phyloP scores from a whole-genome alignment of 2,113 vertebrate species.

The Gavialis gangeticus region DNA sequence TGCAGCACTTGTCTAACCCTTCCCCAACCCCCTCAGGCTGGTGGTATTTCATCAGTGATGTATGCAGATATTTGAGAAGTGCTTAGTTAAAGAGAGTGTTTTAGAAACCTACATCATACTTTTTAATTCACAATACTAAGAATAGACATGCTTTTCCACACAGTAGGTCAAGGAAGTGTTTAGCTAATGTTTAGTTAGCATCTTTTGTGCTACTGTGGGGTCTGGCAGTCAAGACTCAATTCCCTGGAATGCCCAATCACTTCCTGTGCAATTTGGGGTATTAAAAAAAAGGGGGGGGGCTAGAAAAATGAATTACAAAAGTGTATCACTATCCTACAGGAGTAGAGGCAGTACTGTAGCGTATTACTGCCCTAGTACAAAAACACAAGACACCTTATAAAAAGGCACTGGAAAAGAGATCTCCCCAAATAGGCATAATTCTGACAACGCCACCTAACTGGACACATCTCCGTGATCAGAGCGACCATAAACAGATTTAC shows the following conservation, averaged over 20 bases:
- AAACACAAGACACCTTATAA: not conserved
- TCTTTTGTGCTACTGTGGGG: too few species aligned
- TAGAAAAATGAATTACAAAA: not conserved
- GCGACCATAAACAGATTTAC: not conserved
- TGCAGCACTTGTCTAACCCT: fast-evolving
- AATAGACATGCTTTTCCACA: fast-evolving
- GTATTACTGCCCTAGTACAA: too few species aligned
- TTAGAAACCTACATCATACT: not conserved
- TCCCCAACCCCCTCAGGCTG: not conserved
- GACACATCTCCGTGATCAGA: not conserved
- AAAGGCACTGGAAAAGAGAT: not conserved
- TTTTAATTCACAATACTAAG: not conserved
- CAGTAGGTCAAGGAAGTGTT: not conserved
- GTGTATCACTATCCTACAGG: not conserved
- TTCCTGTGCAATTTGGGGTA: not conserved
- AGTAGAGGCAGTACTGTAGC: too few species aligned
- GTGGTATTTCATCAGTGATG: not conserved
- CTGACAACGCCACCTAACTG: not conserved
- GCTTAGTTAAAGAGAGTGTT: not conserved
- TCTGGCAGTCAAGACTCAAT: not conserved
- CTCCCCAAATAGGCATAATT: not conserved
- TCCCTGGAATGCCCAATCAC: not conserved
- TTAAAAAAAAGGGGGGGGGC: not conserved
- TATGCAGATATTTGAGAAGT: not conserved
- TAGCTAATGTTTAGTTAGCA: not conserved